phyloP scores from a whole-genome alignment of 2,888 invertebrate species.

The Melieria crassipennis region DNA sequence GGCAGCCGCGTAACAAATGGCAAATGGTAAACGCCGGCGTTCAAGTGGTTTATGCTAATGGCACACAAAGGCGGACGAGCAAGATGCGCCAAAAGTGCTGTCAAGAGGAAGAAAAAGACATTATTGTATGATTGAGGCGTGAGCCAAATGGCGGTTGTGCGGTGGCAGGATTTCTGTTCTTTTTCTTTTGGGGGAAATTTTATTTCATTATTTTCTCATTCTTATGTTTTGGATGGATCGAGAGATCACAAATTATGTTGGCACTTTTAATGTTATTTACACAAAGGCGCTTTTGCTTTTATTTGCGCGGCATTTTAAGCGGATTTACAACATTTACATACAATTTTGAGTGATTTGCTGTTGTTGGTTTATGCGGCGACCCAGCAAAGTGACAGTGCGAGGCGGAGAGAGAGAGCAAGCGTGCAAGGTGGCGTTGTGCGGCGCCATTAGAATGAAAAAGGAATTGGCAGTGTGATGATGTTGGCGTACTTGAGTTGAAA shows the following conservation, averaged over 20 bases:
- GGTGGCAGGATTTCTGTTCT: neutral
- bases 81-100: neutral
- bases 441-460: no score
- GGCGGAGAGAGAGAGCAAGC: no score
- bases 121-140: neutral
- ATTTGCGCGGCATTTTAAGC: conserved; percentile 57
- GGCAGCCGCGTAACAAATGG: conserved; percentile 34
- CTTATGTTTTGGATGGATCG: conserved; percentile 7
- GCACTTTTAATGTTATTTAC: conserved; percentile 62
- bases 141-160: neutral
- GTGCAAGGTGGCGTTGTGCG: no score
- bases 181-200: neutral
- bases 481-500: conserved; percentile 46
- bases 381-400: neutral
- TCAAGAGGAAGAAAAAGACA: conserved; percentile 4
- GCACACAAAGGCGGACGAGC: conserved; percentile 29
- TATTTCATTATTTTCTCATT: neutral
- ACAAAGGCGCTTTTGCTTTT: conserved; percentile 46
- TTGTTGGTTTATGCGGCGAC: conserved; percentile 23
- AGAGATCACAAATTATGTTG: conserved; percentile 57
- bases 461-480: no score
- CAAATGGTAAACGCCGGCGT: conserved; percentile 47
- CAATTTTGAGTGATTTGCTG: conserved; percentile 56
- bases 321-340: conserved; percentile 47
- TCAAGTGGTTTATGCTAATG: conserved; percentile 59